These are phyloP conservation scores for Coilia nasus DNA, from an alignment of 2,797 vertebrate species.

Conservation along the genomic window DNA sequence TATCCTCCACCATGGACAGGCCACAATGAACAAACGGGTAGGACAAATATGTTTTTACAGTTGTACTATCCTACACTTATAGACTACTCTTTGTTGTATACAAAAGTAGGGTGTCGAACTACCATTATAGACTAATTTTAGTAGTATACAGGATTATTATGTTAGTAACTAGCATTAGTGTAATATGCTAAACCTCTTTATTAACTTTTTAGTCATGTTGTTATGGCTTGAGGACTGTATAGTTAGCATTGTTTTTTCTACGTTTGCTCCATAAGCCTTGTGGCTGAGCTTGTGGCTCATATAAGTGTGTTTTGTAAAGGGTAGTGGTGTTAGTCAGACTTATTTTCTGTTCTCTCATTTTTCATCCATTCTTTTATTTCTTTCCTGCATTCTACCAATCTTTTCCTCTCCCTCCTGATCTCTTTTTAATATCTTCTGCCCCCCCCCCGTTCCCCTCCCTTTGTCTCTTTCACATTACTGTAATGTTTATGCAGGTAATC, in stretches of 20 bases:
- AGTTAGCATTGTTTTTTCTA: neutral
- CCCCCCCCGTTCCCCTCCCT: neutral
- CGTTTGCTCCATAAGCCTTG: neutral
- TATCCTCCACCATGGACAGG: too few relatives aligned
- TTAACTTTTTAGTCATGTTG: too few relatives aligned
- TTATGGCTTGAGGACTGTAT: neutral
- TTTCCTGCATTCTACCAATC: neutral
- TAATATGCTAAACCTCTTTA: too few relatives aligned
- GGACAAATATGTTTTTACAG: too few relatives aligned
- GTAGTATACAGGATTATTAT: too few relatives aligned
- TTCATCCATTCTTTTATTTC: neutral
- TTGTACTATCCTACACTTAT: too few relatives aligned
- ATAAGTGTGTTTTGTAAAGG: neutral
- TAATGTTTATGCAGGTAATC: constrained; percentile 1
- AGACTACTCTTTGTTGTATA: too few relatives aligned
- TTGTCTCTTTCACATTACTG: neutral
- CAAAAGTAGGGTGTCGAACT: too few relatives aligned
- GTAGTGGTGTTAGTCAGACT: neutral
- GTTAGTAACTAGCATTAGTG: too few relatives aligned
- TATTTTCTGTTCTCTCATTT: neutral
- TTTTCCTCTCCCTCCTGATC: neutral
- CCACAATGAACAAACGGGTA: too few relatives aligned
- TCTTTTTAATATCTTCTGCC: neutral
- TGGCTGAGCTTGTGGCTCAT: neutral
- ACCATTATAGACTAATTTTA: too few relatives aligned